Conservation (phyloP, 2,113 vertebrate genomes). For the Dendrocopos noguchii region DNA sequence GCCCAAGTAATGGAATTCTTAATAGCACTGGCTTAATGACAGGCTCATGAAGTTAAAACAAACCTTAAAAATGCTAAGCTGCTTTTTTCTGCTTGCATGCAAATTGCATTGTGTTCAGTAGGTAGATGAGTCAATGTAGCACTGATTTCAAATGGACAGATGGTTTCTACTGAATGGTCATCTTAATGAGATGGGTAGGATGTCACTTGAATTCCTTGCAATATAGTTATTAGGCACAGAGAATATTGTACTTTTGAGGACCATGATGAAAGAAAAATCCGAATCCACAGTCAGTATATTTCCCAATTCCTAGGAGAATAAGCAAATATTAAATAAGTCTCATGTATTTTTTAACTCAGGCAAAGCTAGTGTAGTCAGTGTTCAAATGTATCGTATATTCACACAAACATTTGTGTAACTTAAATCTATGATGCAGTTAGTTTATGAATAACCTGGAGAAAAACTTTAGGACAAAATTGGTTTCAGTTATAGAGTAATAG, state of each 20-base stretch:
- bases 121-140: conserved; percentile 45
- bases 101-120: conserved; percentile 50
- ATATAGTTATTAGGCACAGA: not conserved
- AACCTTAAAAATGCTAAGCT: conserved; percentile 61
- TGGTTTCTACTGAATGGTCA: conserved; percentile 62
- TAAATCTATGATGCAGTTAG: not conserved
- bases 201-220: conserved; percentile 29
- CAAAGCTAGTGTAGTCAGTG: not conserved
- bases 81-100: conserved; percentile 73
- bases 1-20: conserved; percentile 71
- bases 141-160: conserved; percentile 45
- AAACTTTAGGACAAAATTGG: not conserved
- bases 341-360: not conserved
- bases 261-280: not conserved
- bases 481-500: not conserved
- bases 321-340: not conserved
- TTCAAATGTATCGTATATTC: not conserved
- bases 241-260: not conserved
- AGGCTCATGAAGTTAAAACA: conserved; percentile 60
- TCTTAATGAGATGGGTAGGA: conserved; percentile 60
- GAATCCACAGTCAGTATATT: not conserved
- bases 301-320: not conserved
- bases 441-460: not conserved
- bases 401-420: not conserved
- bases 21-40: conserved; percentile 71